phyloP scores from a whole-genome alignment of 2,113 vertebrate genomes.

The Mohoua ochrocephala region DNA sequence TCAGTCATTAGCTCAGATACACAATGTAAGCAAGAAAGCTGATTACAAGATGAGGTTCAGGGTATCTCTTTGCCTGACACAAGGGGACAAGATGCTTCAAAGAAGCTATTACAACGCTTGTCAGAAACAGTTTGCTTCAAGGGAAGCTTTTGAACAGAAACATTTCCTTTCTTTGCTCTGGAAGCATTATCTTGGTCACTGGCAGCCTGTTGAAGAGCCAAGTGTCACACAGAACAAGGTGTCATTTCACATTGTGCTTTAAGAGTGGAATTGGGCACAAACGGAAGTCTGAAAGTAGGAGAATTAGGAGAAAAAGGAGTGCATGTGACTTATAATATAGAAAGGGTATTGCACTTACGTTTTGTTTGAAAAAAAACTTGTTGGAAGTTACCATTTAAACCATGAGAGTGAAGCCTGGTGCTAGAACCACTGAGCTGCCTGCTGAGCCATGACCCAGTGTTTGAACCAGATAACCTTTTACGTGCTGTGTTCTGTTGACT shows the following conservation, averaged over 20 bases:
- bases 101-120: constrained; percentile 6
- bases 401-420: background rate
- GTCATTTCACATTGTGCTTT: background rate
- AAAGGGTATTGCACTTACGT: background rate
- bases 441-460: background rate
- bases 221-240: background rate
- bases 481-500: background rate
- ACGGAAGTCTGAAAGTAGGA: background rate
- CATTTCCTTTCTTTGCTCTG: constrained; percentile 1
- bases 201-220: constrained; percentile 29
- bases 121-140: constrained; percentile 39
- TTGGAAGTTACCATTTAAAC: background rate
- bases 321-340: background rate
- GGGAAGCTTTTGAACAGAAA: constrained; percentile 21
- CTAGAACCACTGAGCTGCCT: background rate
- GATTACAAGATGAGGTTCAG: background rate
- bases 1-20: constrained; percentile 11
- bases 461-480: background rate
- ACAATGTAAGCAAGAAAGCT: background rate
- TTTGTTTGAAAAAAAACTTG: background rate
- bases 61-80: background rate
- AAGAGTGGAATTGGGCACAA: background rate
- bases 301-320: background rate
- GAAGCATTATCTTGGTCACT: background rate
- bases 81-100: constrained; percentile 5